Evolutionary conservation across 2,888 invertebrate species (phyloP).

Genomic region (Carcina quercana): DNA sequence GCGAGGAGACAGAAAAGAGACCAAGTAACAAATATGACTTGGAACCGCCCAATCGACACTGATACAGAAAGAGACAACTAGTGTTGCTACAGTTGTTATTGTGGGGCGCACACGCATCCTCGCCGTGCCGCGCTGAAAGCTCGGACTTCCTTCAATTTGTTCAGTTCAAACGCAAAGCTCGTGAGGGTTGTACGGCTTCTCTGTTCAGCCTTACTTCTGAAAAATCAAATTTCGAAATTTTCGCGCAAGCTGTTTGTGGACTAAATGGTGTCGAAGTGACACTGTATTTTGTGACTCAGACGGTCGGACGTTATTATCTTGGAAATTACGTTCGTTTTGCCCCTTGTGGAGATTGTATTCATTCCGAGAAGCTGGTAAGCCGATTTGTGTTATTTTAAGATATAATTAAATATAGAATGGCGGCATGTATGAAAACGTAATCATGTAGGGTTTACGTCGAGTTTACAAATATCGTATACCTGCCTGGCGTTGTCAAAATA

Average conservation of each 20-base stretch:
- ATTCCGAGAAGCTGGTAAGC: slow-evolving; percentile 58
- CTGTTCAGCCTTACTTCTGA: slow-evolving; percentile 19
- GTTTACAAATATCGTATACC: no score
- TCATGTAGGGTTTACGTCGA: no score
- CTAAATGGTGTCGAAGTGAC: slow-evolving; percentile 37
- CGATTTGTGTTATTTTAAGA: slow-evolving; percentile 63
- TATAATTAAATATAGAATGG: slow-evolving; percentile 68
- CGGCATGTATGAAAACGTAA: slow-evolving; percentile 60
- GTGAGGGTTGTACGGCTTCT: slow-evolving; percentile 34
- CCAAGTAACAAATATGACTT: no score
- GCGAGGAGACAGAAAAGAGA: no score
- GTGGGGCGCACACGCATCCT: slow-evolving; percentile 52
- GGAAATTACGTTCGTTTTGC: slow-evolving; percentile 24
- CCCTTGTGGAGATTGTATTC: slow-evolving; percentile 35
- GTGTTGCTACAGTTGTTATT: slow-evolving; percentile 19
- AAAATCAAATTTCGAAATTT: slow-evolving; percentile 30
- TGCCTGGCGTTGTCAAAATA: no score
- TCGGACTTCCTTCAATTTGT: slow-evolving; percentile 39
- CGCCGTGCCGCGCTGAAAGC: slow-evolving; percentile 60
- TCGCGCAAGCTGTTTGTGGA: slow-evolving; percentile 28
- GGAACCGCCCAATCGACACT: no score
- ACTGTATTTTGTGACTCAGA: slow-evolving; percentile 19
- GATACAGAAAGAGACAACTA: slow-evolving; percentile 33
- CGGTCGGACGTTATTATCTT: slow-evolving; percentile 21
- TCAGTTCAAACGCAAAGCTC: slow-evolving; percentile 53